Conservation (phyloP, 2,113 vertebrate genomes). For the Empidonax traillii region DNA sequence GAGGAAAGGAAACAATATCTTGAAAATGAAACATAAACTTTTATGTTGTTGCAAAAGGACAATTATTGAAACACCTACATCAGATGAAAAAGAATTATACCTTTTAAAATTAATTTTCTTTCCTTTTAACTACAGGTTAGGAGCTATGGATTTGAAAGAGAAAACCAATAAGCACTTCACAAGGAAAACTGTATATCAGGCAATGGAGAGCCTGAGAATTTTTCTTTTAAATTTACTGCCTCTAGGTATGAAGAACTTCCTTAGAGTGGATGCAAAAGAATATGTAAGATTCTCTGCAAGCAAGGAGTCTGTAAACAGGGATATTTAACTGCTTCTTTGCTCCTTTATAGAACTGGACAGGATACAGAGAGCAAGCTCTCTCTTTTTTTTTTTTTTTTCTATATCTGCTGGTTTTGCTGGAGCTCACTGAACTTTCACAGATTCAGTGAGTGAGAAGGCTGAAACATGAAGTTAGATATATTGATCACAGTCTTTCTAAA, state of each 20-base stretch:
- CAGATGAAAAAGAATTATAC: background rate
- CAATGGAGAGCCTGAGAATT: background rate
- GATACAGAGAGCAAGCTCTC: background rate
- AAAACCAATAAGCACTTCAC: background rate
- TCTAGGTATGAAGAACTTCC: background rate
- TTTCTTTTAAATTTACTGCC: background rate
- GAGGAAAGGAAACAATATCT: background rate
- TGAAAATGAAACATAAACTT: background rate
- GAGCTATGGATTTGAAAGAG: background rate
- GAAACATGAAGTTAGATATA: background rate
- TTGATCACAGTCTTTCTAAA: background rate
- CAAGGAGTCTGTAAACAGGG: background rate
- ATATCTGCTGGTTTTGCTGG: background rate
- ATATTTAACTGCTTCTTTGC: background rate
- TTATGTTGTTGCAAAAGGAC: background rate
- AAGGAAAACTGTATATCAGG: background rate
- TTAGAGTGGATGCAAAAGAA: background rate
- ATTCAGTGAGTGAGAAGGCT: background rate
- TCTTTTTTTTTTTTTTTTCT: background rate
- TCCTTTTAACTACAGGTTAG: background rate
- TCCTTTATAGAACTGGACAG: background rate
- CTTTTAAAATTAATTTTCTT: background rate
- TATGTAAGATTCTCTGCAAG: background rate
- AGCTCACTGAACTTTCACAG: conserved; percentile 5
- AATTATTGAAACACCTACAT: background rate